Evolutionary conservation across 2,888 invertebrate genomes (phyloP), one percentile per base, ranked within the genome.

Genomic region (Notocelia uddmanniana): DNA sequence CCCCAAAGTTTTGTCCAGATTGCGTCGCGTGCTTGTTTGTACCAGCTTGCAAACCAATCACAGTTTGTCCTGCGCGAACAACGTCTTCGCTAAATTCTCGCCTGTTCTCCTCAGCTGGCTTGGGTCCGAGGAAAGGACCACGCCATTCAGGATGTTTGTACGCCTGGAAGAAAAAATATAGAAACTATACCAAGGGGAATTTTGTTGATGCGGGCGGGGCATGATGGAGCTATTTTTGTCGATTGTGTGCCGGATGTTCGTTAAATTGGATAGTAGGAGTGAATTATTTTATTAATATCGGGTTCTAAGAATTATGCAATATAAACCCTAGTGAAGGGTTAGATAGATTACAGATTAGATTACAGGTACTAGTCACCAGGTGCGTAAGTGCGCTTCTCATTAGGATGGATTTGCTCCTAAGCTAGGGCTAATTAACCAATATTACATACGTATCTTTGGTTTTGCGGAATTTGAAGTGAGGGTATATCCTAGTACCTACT

Each of bases 11-110:
- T 87, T 97, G 97, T 9, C 98, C 98, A 1, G 97, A 96, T 84
- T 98, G 98, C 45, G 96, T 96, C 11, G 98, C 98, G 15, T 97
- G 95, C 80, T 96, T 96, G 91, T 98, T 98, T 77, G 96, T 96
- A 50, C 98, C 98, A 60, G 97, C 97, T 89, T 98, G 98, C 5
- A 98, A 95, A 21, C 97, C 97, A 79, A 98, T 98, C 50, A 98
- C 95, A 18, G 95, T 94, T 81, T 98, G 96, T 0, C 98, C 97
- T 26, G 98, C 98, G 45, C 97, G 94, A 66, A 98, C 93, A 76
- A 97, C 97, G 77, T 97, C 96, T 79, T 97, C 97, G 70, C 96
- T 95, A 94, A 97, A 98, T 63, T 97, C 96, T 6, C 98, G 95
- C 68, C 95, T 95, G 91, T 98, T 97, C 84, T 97, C 97, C 81